Percentiles rank a stretch among this genome's conserved stretches.
These are phyloP conservation scores for Pseudocheirus occidentalis DNA, from an alignment of 2,797 vertebrate genomes.

Conservation along the genomic window DNA sequence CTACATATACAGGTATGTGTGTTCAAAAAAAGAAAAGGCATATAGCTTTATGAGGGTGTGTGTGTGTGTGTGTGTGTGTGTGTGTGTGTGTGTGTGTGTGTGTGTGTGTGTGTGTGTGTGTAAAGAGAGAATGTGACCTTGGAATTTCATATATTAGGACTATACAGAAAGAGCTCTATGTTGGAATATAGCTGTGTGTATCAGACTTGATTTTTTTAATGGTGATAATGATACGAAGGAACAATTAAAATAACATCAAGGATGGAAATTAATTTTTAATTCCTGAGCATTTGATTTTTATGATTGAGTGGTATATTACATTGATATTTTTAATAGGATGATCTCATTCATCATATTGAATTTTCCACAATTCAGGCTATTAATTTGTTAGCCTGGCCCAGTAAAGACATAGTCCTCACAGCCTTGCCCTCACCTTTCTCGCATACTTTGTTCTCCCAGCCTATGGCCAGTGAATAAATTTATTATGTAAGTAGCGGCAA, in stretches of 20 bases:
- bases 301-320: conserved; percentile 41
- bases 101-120: neutral
- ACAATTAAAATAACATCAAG: neutral
- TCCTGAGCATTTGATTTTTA: conserved; percentile 26
- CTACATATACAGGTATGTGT: neutral
- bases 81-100: neutral
- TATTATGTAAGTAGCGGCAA: conserved; percentile 19
- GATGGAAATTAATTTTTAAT: conserved; percentile 1
- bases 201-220: neutral
- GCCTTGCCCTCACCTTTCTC: neutral
- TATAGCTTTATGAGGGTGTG: neutral
- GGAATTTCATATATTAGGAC: neutral
- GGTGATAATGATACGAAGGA: neutral
- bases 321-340: conserved; percentile 44
- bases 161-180: neutral
- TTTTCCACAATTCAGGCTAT: conserved; percentile 49
- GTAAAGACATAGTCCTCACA: neutral
- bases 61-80: neutral
- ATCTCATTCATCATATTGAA: conserved; percentile 47
- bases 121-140: neutral
- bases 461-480: conserved; percentile 5
- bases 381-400: neutral
- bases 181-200: neutral
- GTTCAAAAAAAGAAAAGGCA: neutral
- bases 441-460: neutral